Evolutionary conservation across 2,797 vertebrate genomes (phyloP), one percentile per base, ranked within the genome.

Genomic region (Aplochiton taeniatus): DNA sequence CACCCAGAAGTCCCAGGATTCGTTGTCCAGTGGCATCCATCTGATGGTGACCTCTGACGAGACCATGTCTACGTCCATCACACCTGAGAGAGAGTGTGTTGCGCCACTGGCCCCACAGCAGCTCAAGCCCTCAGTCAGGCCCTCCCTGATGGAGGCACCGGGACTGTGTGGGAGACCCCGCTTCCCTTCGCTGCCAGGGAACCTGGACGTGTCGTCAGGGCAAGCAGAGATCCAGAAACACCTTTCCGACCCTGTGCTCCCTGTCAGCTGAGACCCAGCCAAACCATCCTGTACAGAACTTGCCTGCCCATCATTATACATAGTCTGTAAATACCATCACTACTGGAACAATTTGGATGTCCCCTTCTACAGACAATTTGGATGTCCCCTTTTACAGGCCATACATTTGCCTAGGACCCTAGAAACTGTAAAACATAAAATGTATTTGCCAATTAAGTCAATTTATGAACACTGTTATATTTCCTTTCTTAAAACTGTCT

Each of bases 121-220:
- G 70, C 77, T 62, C 50, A 65, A 0, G 80, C 62, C 66, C 52
- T 78, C 65, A 63, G 89, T 74, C 76, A 87, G 41, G 74, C 59
- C 81, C 17, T 66, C 78, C 20, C 52, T 80, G 11, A 54, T 68
- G 61, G 89, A 74, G 75, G 83, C 74, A 67, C 65, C 77, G 10
- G 78, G 78, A 74, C 86, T 91, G 18, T 61, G 73, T 11, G 13
- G 72, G 66, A 89, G 89, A 58, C 82, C 87, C 48, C 92, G 84
- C 14, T 96, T 90, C 80, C 92, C 93, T 20, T 98, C 96, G 1
- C 91, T 97, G 59, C 96, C 96, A 0, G 94, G 92, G 71, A 92
- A 94, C 77, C 89, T 98, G 69, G 90, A 95, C 74, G 70, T 88
- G 48, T 66, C 72, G 47, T 70, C 87, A 0, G 89, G 84, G 81